These are phyloP conservation scores for Agrochola lychnidis DNA, from an alignment of 2,888 invertebrate genomes.

Conservation along the genomic window DNA sequence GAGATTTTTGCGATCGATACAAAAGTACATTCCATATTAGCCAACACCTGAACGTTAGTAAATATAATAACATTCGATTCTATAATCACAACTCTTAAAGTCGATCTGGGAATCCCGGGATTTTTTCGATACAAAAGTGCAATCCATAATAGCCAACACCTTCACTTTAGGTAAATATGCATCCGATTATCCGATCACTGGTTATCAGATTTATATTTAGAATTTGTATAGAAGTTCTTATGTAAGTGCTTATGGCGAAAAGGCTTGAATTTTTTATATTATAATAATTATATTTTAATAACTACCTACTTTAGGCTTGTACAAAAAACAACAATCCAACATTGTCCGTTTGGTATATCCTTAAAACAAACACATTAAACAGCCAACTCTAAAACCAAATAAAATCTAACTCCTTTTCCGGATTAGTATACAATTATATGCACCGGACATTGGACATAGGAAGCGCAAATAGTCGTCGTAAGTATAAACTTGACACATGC, in stretches of 20 bases:
- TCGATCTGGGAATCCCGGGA: too few relatives aligned
- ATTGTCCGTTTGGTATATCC: neutral
- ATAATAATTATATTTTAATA: neutral
- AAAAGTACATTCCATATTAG: too few relatives aligned
- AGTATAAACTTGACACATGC: conserved; percentile 45
- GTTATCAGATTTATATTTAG: conserved; percentile 25
- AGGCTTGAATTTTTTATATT: neutral
- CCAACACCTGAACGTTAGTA: too few relatives aligned
- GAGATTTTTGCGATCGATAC: too few relatives aligned
- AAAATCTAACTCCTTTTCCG: neutral
- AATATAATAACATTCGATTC: too few relatives aligned
- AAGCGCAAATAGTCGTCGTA: conserved; percentile 64
- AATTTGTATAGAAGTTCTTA: neutral
- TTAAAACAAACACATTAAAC: neutral
- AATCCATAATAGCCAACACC: too few relatives aligned
- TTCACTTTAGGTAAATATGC: too few relatives aligned
- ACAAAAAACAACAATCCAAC: neutral
- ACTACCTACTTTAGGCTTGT: neutral
- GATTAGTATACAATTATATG: conserved; percentile 26
- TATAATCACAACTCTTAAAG: too few relatives aligned
- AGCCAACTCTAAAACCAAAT: neutral
- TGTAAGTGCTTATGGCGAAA: neutral
- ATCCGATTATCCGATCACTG: too few relatives aligned
- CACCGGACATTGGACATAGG: conserved; percentile 46
- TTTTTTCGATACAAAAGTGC: too few relatives aligned